Conservation (phyloP, 2,797 vertebrate species). For the Chelidonichthys spinosus region DNA sequence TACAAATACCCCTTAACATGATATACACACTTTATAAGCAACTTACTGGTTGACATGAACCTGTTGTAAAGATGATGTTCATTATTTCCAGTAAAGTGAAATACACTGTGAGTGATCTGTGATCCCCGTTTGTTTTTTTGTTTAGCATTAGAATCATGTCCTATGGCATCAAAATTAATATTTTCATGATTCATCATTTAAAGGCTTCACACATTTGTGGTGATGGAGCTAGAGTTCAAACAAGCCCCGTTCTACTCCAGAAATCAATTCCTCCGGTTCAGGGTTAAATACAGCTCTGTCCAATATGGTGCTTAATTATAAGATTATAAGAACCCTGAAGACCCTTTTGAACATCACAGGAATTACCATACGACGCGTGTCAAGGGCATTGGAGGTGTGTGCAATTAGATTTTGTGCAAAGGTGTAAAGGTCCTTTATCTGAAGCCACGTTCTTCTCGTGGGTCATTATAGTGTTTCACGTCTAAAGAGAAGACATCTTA, state of each 20-base stretch:
- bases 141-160: not conserved
- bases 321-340: not conserved
- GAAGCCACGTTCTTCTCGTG: not conserved
- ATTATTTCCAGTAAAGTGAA: too few species aligned
- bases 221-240: not conserved
- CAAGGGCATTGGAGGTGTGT: constrained; percentile 10
- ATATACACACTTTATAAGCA: too few species aligned
- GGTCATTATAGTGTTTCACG: not conserved
- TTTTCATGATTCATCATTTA: not conserved
- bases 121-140: not conserved
- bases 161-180: not conserved
- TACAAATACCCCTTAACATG: not conserved
- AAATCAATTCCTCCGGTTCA: not conserved
- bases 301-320: not conserved
- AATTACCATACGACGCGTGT: not conserved
- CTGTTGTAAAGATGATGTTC: too few species aligned
- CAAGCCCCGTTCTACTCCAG: not conserved
- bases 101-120: too few species aligned
- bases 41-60: too few species aligned
- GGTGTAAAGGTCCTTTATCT: not conserved
- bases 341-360: not conserved
- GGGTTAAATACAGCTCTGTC: not conserved
- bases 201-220: not conserved
- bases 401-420: constrained; percentile 1
- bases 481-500: not conserved